Evolutionary conservation across 2,113 vertebrate genomes (phyloP).

Genomic region (Sturnus vulgaris): DNA sequence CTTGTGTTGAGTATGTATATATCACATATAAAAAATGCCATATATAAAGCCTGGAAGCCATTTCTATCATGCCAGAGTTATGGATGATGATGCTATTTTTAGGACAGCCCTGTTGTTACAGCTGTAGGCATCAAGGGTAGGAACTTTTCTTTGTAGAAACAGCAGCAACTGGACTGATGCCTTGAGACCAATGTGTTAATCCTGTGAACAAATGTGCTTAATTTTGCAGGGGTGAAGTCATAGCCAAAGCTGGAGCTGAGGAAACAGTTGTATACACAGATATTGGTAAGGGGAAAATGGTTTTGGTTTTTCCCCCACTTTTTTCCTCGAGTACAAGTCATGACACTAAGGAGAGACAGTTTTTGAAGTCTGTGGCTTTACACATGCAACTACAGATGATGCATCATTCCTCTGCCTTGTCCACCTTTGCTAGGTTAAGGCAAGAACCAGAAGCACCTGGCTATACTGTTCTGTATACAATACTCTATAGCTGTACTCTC

Average conservation of each 20-base stretch:
- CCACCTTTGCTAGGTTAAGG: not conserved
- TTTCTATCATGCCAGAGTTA: not conserved
- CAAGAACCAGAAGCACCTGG: not conserved
- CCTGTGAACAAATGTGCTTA: constrained; percentile 30
- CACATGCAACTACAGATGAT: not conserved
- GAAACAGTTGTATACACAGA: constrained; percentile 87
- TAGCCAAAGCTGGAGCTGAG: constrained; percentile 84
- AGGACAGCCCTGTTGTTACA: not conserved
- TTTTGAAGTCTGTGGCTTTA: not conserved
- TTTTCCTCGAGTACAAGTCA: not conserved
- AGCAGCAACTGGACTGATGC: constrained; percentile 10
- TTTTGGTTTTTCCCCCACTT: not conserved
- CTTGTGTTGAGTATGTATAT: not conserved
- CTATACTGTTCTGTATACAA: rapidly evolving
- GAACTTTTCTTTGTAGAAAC: not conserved
- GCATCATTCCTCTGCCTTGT: not conserved
- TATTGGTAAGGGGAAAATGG: constrained; percentile 79
- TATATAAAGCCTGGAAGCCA: not conserved
- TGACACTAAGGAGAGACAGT: not conserved
- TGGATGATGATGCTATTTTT: not conserved
- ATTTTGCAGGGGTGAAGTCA: constrained; percentile 89
- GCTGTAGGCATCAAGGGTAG: not conserved
- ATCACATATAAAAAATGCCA: not conserved
- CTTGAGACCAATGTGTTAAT: not conserved
- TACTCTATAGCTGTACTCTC: not conserved